Conservation (phyloP, 2,888 invertebrate genomes). For the Pachymerium ferrugineum region DNA sequence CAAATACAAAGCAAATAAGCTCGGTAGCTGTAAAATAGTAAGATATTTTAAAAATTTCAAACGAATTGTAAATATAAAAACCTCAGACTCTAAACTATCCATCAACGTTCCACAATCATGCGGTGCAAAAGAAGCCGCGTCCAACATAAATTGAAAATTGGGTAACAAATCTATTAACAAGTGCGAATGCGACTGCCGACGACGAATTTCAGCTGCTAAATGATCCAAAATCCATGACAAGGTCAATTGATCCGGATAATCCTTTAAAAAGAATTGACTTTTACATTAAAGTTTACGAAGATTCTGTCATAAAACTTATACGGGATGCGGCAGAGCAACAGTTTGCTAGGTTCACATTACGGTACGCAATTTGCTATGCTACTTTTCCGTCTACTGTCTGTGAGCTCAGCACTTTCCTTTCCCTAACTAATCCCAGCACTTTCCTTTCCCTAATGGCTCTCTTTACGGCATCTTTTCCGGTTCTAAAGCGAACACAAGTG, state of each 20-base stretch:
- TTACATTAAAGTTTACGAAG: background rate
- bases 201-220: background rate
- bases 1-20: background rate
- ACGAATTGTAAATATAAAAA: background rate
- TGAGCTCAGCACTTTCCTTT: too few relatives aligned
- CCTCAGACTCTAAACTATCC: background rate
- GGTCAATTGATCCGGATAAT: constrained; percentile 4
- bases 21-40: background rate
- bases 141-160: constrained; percentile 23
- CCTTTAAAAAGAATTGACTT: background rate
- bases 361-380: too few relatives aligned
- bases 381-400: too few relatives aligned
- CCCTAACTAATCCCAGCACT: too few relatives aligned
- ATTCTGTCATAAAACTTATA: too few relatives aligned
- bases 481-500: too few relatives aligned
- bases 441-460: too few relatives aligned
- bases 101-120: background rate
- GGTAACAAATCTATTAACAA: background rate
- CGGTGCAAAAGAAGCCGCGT: background rate
- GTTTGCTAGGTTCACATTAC: too few relatives aligned
- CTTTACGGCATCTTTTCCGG: too few relatives aligned
- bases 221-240: constrained; percentile 23
- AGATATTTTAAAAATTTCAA: background rate
- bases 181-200: background rate
- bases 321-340: too few relatives aligned